Evolutionary conservation across 2,888 invertebrate genomes (phyloP), one percentile per base, ranked within the genome.

Genomic region (Polia nebulosa): DNA sequence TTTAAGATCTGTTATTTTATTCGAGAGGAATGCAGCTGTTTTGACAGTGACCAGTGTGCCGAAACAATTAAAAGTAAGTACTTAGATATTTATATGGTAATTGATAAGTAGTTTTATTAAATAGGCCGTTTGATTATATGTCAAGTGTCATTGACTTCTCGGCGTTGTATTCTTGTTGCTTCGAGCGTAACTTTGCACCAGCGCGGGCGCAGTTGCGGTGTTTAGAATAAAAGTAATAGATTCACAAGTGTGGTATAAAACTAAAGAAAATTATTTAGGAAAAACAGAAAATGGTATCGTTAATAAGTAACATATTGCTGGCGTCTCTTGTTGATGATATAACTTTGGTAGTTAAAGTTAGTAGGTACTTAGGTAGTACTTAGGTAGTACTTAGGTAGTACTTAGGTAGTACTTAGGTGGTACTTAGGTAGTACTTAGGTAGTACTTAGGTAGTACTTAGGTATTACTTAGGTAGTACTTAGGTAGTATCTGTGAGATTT

Each of bases 41-140:
- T 59, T 93, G 34, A 89, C 91, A 49, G 86, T 86, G 76, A 78
- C 86, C 79, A 91, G 89, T 89, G 88, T 87, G 52, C 92, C 92
- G 57, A 92, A 87, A 82, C 91, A 93, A 77, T 87, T 89, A 60
- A 93, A 92, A 92, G 96, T 96, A 88, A 89, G 89, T 51, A 32
- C n/a, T 11, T n/a, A 51, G n/a, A 5, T 9, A 8, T 9, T 9
- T 51, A 15, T 11, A 29, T 51, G 9, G 11, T 87, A 32, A 9
- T 25, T 53, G 27, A n/a, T 58, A 47, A 17, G 15, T 49, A 27
- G 22, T 34, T 56, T 56, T 49, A 60, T 36, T 69, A 49, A 56
- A 36, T 56, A 47, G 8, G 9, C 47, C 58, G 20, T 51, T 45
- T 53, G 20, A 34, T 55, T 52, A 36, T 27, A 44, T 34, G 60